Evolutionary conservation across 23 tunicate genomes (phyloP).

Genomic region (Clavelina lepadiformis): DNA sequence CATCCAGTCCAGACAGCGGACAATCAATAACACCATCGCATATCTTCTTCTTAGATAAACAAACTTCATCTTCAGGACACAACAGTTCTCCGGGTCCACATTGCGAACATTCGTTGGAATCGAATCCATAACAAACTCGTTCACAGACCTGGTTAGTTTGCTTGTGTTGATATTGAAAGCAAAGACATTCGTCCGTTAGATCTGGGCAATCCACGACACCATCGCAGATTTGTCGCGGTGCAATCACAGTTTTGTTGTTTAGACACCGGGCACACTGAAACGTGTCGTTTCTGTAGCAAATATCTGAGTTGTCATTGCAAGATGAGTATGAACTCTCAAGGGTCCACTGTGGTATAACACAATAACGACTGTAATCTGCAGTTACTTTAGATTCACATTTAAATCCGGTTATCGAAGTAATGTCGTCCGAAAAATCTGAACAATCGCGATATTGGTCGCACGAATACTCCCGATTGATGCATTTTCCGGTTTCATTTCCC

Average conservation of each 20-base stretch:
- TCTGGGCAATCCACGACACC: slow-evolving; percentile 37
- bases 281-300: slow-evolving; percentile 22
- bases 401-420: slow-evolving; percentile 14
- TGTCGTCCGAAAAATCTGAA: slow-evolving; percentile 11
- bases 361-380: background rate
- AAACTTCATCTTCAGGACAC: slow-evolving; percentile 16
- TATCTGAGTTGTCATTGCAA: slow-evolving; percentile 29
- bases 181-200: slow-evolving; percentile 41
- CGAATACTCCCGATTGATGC: slow-evolving; percentile 19
- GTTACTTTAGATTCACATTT: slow-evolving; percentile 9
- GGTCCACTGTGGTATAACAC: slow-evolving; percentile 44
- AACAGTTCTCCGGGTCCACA: slow-evolving; percentile 12
- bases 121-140: slow-evolving; percentile 11
- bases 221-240: slow-evolving; percentile 33
- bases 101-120: background rate
- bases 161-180: slow-evolving; percentile 1
- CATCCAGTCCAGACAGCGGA: slow-evolving; percentile 17
- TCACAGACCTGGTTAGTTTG: slow-evolving; percentile 3
- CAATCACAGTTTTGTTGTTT: slow-evolving; percentile 16
- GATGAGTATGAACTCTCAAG: slow-evolving; percentile 1
- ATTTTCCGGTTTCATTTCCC: background rate
- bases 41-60: background rate
- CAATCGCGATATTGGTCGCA: slow-evolving; percentile 23
- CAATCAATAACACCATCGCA: slow-evolving; percentile 38
- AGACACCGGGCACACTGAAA: slow-evolving; percentile 24